A percentile compares a stretch with the other conserved stretches of the same genome.
Evolutionary conservation across 2,797 vertebrate genomes (phyloP).

Genomic region (Enoplosus armatus): DNA sequence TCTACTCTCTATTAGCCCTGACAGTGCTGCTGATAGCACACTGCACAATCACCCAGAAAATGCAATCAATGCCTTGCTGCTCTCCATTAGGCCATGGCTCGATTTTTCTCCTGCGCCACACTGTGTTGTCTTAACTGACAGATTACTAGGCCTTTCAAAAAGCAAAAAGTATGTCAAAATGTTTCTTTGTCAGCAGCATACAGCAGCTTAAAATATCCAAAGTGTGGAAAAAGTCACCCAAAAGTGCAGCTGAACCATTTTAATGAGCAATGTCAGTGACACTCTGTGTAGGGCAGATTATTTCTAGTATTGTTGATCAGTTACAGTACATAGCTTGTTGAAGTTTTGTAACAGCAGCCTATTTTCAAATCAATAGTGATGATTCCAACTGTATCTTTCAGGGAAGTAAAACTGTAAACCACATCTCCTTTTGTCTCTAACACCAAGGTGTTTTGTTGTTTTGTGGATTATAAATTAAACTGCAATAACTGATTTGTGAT

Average conservation of each 20-base stretch:
- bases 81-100: conserved; percentile 1
- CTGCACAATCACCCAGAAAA: conserved; percentile 38
- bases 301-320: neutral
- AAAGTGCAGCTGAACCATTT: neutral
- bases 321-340: neutral
- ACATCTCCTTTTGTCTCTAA: neutral
- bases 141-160: conserved; percentile 10
- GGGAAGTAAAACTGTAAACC: neutral
- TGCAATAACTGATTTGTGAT: neutral
- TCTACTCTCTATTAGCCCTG: neutral
- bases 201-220: neutral
- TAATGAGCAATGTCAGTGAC: neutral
- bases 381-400: neutral
- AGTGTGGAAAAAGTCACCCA: neutral
- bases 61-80: conserved; percentile 20
- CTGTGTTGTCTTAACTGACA: conserved; percentile 1
- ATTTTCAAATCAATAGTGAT: neutral
- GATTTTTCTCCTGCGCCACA: neutral
- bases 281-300: neutral
- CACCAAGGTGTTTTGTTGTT: neutral
- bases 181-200: conserved; percentile 14
- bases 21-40: conserved; percentile 8
- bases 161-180: neutral
- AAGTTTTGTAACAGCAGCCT: neutral
- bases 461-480: neutral